Evolutionary conservation across 2,888 invertebrate genomes (phyloP).

Genomic region (Tillus elongatus): DNA sequence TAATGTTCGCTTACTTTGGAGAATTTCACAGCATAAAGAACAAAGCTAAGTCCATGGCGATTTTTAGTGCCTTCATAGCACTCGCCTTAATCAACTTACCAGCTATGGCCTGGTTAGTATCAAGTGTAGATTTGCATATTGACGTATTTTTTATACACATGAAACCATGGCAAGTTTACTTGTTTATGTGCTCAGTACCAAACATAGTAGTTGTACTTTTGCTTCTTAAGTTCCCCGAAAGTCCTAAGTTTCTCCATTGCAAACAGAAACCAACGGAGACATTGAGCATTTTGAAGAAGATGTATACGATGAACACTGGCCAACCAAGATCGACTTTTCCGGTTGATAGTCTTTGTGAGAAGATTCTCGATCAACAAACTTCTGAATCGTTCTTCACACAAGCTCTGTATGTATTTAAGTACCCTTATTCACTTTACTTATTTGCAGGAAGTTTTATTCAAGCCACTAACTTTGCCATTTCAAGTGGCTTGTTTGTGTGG

Average conservation of each 20-base stretch:
- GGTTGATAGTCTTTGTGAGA: conserved; percentile 13
- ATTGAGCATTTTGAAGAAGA: conserved; percentile 48
- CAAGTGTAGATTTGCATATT: conserved; percentile 21
- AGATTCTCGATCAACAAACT: background rate
- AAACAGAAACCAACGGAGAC: conserved; percentile 52
- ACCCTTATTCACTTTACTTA: conserved; percentile 21
- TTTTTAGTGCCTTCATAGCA: conserved; percentile 36
- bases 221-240: conserved; percentile 57
- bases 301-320: conserved; percentile 52
- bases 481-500: conserved; percentile 28
- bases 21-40: conserved; percentile 38
- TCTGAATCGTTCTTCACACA: conserved; percentile 18
- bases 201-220: conserved; percentile 52
- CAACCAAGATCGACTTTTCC: conserved; percentile 23
- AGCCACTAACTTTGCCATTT: conserved; percentile 25
- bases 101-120: conserved; percentile 28
- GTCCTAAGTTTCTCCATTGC: conserved; percentile 65
- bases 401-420: conserved; percentile 21
- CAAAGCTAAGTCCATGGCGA: conserved; percentile 37
- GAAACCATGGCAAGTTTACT: conserved; percentile 67
- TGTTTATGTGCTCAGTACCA: conserved; percentile 57
- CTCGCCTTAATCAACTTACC: conserved; percentile 44
- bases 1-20: conserved; percentile 41
- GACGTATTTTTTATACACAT: conserved; percentile 42
- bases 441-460: conserved; percentile 24